Evolutionary conservation across 2,797 vertebrate genomes (phyloP).

Genomic region (Tokudaia muenninki): DNA sequence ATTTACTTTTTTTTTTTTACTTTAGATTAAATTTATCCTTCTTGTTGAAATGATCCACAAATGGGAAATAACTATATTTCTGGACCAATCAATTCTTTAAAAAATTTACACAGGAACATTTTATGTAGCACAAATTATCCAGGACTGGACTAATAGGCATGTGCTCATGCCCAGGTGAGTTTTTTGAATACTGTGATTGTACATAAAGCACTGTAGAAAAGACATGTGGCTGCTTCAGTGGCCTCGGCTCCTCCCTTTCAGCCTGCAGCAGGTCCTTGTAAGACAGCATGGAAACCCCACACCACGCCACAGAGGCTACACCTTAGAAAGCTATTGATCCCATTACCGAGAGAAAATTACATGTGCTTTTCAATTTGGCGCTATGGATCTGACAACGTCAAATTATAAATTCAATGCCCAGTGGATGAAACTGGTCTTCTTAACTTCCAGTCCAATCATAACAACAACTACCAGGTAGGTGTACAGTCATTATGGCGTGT

Average conservation of each 20-base stretch:
- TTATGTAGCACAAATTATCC: not conserved
- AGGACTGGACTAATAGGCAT: not conserved
- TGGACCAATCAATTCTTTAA: not conserved
- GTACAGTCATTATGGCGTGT: not conserved
- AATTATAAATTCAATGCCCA: slow-evolving; percentile 8
- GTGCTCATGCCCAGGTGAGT: not conserved
- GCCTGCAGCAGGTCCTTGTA: not conserved
- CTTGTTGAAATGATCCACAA: not conserved
- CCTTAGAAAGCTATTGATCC: slow-evolving; percentile 7
- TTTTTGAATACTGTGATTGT: not conserved
- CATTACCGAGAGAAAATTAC: slow-evolving; percentile 46
- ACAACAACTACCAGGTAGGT: not conserved
- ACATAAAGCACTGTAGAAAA: not conserved
- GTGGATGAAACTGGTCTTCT: not conserved
- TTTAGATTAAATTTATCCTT: slow-evolving; percentile 23
- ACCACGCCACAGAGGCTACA: not conserved
- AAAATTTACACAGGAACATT: not conserved
- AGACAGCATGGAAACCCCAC: not conserved
- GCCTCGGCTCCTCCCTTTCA: no score
- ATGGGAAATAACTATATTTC: not conserved
- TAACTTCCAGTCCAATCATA: slow-evolving; percentile 6
- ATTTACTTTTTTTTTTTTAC: slow-evolving; percentile 13
- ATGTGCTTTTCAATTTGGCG: slow-evolving; percentile 36
- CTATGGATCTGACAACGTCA: slow-evolving; percentile 25
- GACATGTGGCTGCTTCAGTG: not conserved